A percentile compares a stretch with the other conserved stretches of the same genome.
Conservation (phyloP, 2,888 invertebrate species). For the Pyrrhia umbra region DNA sequence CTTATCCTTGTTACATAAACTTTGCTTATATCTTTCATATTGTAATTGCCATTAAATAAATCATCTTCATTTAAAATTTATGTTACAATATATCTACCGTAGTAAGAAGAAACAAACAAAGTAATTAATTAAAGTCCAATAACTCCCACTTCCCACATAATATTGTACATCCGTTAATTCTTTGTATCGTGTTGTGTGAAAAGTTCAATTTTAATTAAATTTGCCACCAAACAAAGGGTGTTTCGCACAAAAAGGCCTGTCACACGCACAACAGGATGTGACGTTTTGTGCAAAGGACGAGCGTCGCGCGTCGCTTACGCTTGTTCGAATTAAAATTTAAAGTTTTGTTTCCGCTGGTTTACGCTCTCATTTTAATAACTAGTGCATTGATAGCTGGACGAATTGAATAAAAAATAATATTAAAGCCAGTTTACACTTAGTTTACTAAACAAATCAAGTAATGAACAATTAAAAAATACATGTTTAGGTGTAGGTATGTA, state of each 20-base stretch:
- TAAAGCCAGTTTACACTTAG: no score
- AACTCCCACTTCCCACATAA: constrained; percentile 19
- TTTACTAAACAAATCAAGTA: no score
- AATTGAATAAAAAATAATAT: no score
- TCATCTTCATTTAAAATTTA: no score
- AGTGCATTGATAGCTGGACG: no score
- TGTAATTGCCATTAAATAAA: no score
- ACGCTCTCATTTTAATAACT: not conserved
- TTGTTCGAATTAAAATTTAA: constrained; percentile 28
- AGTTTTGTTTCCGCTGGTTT: constrained; percentile 6
- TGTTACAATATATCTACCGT: not conserved
- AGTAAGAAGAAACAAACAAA: not conserved
- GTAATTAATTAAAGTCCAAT: constrained; percentile 28
- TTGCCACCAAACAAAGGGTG: constrained; percentile 52
- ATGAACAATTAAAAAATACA: no score
- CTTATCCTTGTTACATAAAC: no score
- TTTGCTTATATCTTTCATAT: no score
- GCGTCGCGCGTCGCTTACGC: constrained; percentile 2
- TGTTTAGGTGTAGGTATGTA: no score
- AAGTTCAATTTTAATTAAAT: constrained; percentile 57
- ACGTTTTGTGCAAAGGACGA: constrained; percentile 29
- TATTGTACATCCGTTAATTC: constrained; percentile 25
- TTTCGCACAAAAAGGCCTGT: constrained; percentile 50
- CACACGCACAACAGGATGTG: constrained; percentile 54
- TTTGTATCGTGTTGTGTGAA: constrained; percentile 38